Conservation (phyloP, 2,797 vertebrate genomes). For the Sebastes alutus region DNA sequence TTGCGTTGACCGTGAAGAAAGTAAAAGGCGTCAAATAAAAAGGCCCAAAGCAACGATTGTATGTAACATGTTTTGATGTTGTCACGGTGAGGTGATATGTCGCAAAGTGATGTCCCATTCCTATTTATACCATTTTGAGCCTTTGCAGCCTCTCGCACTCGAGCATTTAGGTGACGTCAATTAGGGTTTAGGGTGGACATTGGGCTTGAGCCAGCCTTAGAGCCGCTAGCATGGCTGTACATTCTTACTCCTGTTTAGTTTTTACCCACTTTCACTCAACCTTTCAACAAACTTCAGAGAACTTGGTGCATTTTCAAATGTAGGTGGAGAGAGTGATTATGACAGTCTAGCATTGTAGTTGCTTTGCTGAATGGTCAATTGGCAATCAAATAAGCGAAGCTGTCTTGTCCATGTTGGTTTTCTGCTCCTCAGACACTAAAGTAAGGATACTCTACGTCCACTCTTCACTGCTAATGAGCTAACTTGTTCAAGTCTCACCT, state of each 20-base stretch:
- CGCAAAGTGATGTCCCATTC: not conserved
- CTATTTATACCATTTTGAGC: not conserved
- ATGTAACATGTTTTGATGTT: not conserved
- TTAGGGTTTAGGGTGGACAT: not conserved
- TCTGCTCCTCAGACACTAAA: not conserved
- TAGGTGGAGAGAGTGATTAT: not conserved
- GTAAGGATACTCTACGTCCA: not conserved
- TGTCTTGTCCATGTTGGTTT: not conserved
- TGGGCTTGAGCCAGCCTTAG: not conserved
- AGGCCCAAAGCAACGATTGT: not conserved
- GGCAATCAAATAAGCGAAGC: no score
- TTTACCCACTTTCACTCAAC: not conserved
- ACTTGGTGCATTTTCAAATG: not conserved
- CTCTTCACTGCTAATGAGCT: constrained; percentile 19
- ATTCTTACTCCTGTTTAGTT: not conserved
- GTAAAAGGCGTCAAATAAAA: not conserved
- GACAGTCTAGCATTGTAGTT: not conserved
- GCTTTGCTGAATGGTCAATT: no score
- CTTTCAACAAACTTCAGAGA: not conserved
- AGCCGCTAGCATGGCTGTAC: not conserved
- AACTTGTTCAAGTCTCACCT: constrained; percentile 17
- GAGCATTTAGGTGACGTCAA: not conserved
- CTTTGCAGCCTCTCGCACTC: not conserved
- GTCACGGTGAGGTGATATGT: not conserved
- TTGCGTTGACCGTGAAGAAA: not conserved